Conservation (phyloP, 1,140 invertebrate species). For the Saccostrea cuccullata region DNA sequence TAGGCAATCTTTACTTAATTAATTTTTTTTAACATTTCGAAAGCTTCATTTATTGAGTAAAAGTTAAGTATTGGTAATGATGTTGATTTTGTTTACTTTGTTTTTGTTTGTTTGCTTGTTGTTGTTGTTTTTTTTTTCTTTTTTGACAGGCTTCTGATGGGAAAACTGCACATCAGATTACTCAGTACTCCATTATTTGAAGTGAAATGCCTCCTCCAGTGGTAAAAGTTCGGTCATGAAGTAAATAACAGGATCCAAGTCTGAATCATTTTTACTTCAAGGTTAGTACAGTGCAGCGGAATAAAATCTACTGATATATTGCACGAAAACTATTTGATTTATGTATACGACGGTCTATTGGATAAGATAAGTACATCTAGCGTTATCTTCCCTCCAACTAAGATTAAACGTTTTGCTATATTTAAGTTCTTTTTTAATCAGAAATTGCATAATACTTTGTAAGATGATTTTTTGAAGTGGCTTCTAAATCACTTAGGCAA, state of each 20-base stretch:
- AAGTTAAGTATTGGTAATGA: no score
- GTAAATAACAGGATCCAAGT: not conserved
- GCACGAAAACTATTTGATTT: constrained; percentile 12
- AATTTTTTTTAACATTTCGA: no score
- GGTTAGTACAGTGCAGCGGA: not conserved
- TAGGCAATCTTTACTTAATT: no score
- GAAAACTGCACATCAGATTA: no score
- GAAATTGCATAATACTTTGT: not conserved
- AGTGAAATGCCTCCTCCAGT: no score
- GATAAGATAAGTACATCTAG: not conserved
- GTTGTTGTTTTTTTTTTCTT: not conserved
- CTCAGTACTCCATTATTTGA: no score
- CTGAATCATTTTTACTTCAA: not conserved
- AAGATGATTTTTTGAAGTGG: no score
- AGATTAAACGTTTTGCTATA: not conserved
- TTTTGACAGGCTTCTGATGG: not conserved
- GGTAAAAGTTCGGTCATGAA: not conserved
- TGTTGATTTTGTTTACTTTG: not conserved
- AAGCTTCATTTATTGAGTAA: no score
- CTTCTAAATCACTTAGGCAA: no score
- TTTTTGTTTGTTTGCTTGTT: not conserved
- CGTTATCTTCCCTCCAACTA: not conserved
- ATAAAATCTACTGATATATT: constrained; percentile 2
- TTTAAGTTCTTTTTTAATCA: not conserved
- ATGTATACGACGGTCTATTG: not conserved